Evolutionary conservation across 2,888 invertebrate species (phyloP).

Genomic region (Agrochola lota): DNA sequence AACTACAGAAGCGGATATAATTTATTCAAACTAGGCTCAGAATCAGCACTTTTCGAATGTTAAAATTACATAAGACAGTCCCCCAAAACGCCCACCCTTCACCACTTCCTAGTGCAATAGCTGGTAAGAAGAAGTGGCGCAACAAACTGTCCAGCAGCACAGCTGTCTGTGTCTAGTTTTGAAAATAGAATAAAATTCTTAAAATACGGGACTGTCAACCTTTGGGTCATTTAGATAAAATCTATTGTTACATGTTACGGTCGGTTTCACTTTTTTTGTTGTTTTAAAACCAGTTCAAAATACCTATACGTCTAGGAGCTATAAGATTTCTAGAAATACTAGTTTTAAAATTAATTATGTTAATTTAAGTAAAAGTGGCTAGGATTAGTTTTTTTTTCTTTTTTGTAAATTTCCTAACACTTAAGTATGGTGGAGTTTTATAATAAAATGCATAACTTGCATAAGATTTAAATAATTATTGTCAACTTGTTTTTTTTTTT

Average conservation of each 20-base stretch:
- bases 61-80: too few species aligned
- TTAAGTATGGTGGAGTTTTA: not conserved
- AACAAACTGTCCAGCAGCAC: too few species aligned
- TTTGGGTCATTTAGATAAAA: not conserved
- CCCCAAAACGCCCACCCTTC: too few species aligned
- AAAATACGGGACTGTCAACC: not conserved
- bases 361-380: slow-evolving; percentile 46
- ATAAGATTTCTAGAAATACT: slow-evolving; percentile 34
- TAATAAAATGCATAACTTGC: slow-evolving; percentile 5
- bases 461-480: slow-evolving; percentile 35
- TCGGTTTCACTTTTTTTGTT: not conserved
- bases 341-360: slow-evolving; percentile 38
- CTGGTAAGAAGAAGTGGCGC: too few species aligned
- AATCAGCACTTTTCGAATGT: too few species aligned
- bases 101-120: too few species aligned
- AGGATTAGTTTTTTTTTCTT: not conserved
- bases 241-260: not conserved
- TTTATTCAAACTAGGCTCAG: too few species aligned
- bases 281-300: not conserved
- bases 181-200: too few species aligned
- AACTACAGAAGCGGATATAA: too few species aligned
- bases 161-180: too few species aligned
- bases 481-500: slow-evolving; percentile 17
- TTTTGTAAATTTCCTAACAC: slow-evolving; percentile 10
- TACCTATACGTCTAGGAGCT: slow-evolving; percentile 21